Evolutionary conservation across 2,113 vertebrate species (phyloP).

Genomic region (Benitochromis conjunctus): DNA sequence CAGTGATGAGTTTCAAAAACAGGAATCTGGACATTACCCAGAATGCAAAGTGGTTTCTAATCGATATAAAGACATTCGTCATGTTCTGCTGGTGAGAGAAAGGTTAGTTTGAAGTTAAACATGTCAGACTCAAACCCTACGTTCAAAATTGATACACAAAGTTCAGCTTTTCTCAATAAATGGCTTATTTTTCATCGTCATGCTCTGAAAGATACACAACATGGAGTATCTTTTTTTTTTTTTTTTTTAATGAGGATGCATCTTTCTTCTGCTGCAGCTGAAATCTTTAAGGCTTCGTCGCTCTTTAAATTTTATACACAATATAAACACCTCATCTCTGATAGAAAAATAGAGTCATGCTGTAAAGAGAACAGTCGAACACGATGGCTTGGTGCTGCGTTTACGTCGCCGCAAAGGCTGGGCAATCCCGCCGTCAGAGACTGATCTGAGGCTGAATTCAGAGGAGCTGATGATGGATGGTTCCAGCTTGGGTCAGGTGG

Average conservation of each 20-base stretch:
- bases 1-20: background rate
- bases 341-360: slow-evolving; percentile 69
- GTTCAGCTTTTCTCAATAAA: slow-evolving; percentile 8
- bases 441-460: background rate
- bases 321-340: slow-evolving; percentile 26
- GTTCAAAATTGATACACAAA: background rate
- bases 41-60: slow-evolving; percentile 7
- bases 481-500: accelerated
- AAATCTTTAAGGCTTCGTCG: slow-evolving; percentile 63
- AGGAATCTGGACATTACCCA: slow-evolving; percentile 11
- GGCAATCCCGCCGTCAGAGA: slow-evolving; percentile 5
- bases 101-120: background rate
- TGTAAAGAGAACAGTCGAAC: slow-evolving; percentile 65
- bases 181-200: slow-evolving; percentile 53
- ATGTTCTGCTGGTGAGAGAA: slow-evolving; percentile 67
- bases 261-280: background rate
- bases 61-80: slow-evolving; percentile 50
- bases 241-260: background rate
- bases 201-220: background rate
- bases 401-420: slow-evolving; percentile 13
- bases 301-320: background rate
- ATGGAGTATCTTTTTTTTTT: background rate
- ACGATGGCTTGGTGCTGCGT: slow-evolving; percentile 57
- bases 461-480: accelerated
- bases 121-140: background rate